Evolutionary conservation across 2,888 invertebrate genomes (phyloP), one percentile per base, ranked within the genome.

Genomic region (Marasmarcha lunaedactyla): DNA sequence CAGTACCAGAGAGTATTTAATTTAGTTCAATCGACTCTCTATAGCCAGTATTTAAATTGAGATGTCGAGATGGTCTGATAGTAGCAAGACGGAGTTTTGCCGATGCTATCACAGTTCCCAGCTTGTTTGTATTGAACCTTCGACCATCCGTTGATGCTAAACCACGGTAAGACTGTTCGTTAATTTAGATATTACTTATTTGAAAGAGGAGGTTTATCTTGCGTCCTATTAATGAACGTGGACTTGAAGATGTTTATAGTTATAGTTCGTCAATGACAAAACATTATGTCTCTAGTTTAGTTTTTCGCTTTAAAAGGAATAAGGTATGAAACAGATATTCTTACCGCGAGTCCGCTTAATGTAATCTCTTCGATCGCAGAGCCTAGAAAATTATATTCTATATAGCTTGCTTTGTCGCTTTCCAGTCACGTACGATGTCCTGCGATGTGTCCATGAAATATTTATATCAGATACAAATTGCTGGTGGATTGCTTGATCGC

Each of bases 11-110:
- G 44, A 52, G 49, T 50, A 54, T 61, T 61, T 61, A 63, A 58
- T 59, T 63, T 58, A 55, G 59, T 52, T 54, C 55, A 47, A 43
- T 45, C 40, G 41, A 41, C 46, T 43, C 45, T 42, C 42, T 39
- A 47, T 46, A 47, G 46, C 43, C 12, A 30, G 12, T 63, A 74
- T 77, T 77, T 69, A 72, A 76, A 77, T 77, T 63, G 76, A 79
- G 76, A 73, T 67, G 72, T 77, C 66, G 54, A 71, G 76, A 74
- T 71, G 56, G 42, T 34, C 47, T 61, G 79, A 79, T 76, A 74
- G 55, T 48, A 45, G 51, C 51, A 54, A 60, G 63, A 57, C 63
- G 65, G 66, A 58, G 52, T 48, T 48, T 45, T 42, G 45, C 39
- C 46, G 76, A 74, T 74, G 58, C 47, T 72, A 76, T 74, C 74